phyloP scores from a whole-genome alignment of 2,888 invertebrate species.

The Crossocerus cetratus region DNA sequence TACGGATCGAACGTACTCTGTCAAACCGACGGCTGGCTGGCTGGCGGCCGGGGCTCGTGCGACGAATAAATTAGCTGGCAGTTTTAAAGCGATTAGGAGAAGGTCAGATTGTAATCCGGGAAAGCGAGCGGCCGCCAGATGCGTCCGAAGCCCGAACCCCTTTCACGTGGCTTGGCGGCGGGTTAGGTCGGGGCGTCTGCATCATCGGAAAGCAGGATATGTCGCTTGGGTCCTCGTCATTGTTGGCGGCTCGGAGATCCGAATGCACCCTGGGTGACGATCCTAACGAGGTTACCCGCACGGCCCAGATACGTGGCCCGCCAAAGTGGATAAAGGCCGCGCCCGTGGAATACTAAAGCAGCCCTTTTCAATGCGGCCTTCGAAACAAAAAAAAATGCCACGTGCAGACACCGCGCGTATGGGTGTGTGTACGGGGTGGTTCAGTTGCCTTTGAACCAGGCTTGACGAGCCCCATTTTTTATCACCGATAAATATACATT shows the following conservation, averaged over 20 bases:
- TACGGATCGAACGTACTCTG: slow-evolving; percentile 20
- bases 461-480: no score
- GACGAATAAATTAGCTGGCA: slow-evolving; percentile 59
- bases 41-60: slow-evolving; percentile 36
- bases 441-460: no score
- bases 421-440: no score
- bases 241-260: slow-evolving; percentile 15
- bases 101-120: slow-evolving; percentile 63
- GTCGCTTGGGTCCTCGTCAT: slow-evolving; percentile 14
- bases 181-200: no score
- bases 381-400: background rate
- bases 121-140: slow-evolving; percentile 57
- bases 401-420: no score
- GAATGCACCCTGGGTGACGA: slow-evolving; percentile 18
- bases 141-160: slow-evolving; percentile 31
- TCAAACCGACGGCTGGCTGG: background rate
- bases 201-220: no score
- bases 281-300: slow-evolving; percentile 42
- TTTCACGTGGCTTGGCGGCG: background rate
- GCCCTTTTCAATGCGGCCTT: slow-evolving; percentile 1
- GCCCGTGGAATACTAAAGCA: slow-evolving; percentile 20
- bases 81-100: slow-evolving; percentile 64
- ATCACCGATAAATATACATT: no score
- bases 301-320: slow-evolving; percentile 19
- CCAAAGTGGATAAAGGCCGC: slow-evolving; percentile 36